Conservation (phyloP, 1,140 invertebrate species). For the Hylaeus volcanicus region DNA sequence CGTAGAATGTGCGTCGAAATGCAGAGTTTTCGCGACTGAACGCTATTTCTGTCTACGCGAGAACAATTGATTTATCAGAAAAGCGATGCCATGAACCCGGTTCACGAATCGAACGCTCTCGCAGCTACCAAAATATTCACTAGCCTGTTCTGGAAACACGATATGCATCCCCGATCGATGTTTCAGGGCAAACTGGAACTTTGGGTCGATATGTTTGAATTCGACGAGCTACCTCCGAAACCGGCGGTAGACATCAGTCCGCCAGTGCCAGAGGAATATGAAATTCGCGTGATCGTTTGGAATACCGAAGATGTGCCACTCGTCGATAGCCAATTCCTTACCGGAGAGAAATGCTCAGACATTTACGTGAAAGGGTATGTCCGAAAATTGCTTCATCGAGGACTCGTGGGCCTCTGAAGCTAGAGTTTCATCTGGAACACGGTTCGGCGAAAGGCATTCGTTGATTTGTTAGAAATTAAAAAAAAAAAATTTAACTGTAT, state of each 20-base stretch:
- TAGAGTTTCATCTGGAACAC: no score
- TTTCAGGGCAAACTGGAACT: constrained; percentile 92
- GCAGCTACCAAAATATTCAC: neutral
- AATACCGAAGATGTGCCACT: constrained; percentile 88
- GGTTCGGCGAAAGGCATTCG: no score
- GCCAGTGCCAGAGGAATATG: constrained; percentile 87
- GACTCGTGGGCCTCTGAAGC: no score
- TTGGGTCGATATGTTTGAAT: constrained; percentile 94
- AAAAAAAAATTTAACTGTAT: no score
- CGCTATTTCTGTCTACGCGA: neutral
- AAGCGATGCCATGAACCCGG: neutral
- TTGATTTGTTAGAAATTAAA: no score
- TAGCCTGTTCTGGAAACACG: neutral
- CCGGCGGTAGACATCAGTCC: constrained; percentile 89
- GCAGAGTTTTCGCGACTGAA: neutral
- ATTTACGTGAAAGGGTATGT: constrained; percentile 92
- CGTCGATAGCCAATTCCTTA: constrained; percentile 89
- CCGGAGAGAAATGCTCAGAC: constrained; percentile 90
- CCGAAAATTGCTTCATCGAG: neutral
- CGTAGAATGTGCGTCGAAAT: no score
- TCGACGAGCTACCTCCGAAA: constrained; percentile 83
- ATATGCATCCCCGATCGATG: constrained; percentile 20
- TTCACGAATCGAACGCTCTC: neutral
- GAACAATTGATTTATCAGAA: neutral
- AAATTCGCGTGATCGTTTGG: constrained; percentile 92